phyloP scores from a whole-genome alignment of 1,140 invertebrate species.

The Eupeodes corollae region DNA sequence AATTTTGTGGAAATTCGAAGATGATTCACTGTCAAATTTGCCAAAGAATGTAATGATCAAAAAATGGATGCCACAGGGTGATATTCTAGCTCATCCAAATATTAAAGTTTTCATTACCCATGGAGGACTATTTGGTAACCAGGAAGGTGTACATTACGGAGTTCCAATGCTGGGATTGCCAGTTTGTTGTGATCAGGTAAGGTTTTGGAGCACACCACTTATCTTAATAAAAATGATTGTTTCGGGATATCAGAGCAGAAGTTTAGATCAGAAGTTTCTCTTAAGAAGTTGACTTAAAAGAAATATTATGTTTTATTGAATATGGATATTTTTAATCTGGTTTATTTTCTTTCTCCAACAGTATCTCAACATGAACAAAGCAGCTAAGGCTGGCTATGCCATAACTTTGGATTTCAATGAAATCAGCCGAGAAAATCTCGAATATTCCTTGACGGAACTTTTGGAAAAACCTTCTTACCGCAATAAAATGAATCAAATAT shows the following conservation, averaged over 20 bases:
- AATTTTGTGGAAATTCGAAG: slow-evolving; percentile 48
- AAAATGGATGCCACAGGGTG: slow-evolving; percentile 48
- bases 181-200: slow-evolving; percentile 40
- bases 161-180: slow-evolving; percentile 47
- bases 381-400: background rate
- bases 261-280: no score
- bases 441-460: slow-evolving; percentile 27
- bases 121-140: slow-evolving; percentile 42
- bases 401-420: slow-evolving; percentile 4
- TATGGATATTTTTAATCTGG: no score
- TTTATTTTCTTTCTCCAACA: no score
- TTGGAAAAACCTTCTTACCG: slow-evolving; percentile 30
- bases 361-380: slow-evolving; percentile 1
- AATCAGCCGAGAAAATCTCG: slow-evolving; percentile 22
- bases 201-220: no score
- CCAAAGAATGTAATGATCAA: slow-evolving; percentile 42
- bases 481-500: slow-evolving; percentile 25
- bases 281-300: no score
- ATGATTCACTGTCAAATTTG: slow-evolving; percentile 30
- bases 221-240: no score
- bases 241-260: no score
- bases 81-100: slow-evolving; percentile 44
- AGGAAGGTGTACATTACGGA: slow-evolving; percentile 44
- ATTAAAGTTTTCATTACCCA: slow-evolving; percentile 45
- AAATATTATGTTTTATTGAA: background rate